Evolutionary conservation across 2,888 invertebrate genomes (phyloP), one percentile per base, ranked within the genome.

Genomic region (Dynastes tityus): DNA sequence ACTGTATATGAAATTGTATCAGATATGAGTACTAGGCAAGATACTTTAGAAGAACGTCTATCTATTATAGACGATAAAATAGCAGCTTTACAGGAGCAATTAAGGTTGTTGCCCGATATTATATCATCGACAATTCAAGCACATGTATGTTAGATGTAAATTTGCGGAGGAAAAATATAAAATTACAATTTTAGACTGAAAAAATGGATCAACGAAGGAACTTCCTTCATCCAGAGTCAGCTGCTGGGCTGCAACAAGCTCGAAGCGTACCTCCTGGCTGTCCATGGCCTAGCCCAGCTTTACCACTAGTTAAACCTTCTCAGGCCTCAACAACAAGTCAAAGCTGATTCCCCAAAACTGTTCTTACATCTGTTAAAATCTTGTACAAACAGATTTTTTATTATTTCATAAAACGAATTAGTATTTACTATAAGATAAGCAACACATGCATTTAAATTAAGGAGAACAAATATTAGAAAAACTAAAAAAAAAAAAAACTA

Each of bases 1-100:
- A 97, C 97, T 76, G 98, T 99, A 84, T 98, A 98, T 89, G 99
- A 98, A 91, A 95, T 99, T 86, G 98, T 99, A 82, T 97, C 98
- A 78, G 99, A 99, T 86, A 97, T 99, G 95, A 97, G 97, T 87
- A 94, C 95, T 80, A 94, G 98, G 76, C 98, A 98, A 89, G 97
- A 97, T 88, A 93, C 94, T 74, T 92, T 99, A 84, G 98, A 99
- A 89, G 97, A 98, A 89, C 94, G 98, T 86, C 92, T 99, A 86
- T 94, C 95, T 83, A 94, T 95, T 86, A 93, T 99, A 88, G 98
- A 99, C 91, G 97, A 97, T 87, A 97, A 97, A 90, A 90, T 98
- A 85, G 93, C 93, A 83, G 91, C 94, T 81, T 90, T 98, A 86
- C 97, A 97, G 92, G 96, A 96, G 87, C 95, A 96, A 90, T 90